Evolutionary conservation across 2,888 invertebrate genomes (phyloP), one percentile per base, ranked within the genome.

Genomic region (Lasioglossum zephyrum): DNA sequence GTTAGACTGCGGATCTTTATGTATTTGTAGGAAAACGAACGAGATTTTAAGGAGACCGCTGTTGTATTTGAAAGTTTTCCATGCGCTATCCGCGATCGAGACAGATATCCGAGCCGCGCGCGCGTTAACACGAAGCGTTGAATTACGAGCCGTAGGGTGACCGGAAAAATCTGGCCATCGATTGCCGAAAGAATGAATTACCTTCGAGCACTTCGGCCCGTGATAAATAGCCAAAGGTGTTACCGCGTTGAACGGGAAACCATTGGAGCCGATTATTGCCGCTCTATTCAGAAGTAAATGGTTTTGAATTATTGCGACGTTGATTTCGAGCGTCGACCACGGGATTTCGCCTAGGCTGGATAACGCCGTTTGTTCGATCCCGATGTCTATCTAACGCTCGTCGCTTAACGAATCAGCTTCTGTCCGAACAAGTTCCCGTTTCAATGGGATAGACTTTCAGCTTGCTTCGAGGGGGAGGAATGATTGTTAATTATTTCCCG

Each of bases 231-330:
- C 44, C 63, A 31, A 73, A 73, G 66, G 31, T 76, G 75, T 73
- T 75, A n/a, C 72, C 75, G 31, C 16, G 72, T 66, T 41, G 47
- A 36, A 74, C 74, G 9, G 63, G 41, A 78, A 72, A 75, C 74
- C 70, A 75, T 82, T 63, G 60, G 60, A 39, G 22, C 53, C 74
- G 73, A 84, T 84, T 82, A 84, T 84, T 70, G 82, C 26, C 74
- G 70, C 41, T 74, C 49, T n/a, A 82, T 82, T 26, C 82, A 74
- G 73, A 74, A 82, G 82, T 77, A 82, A 82, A 82, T 60, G 72
- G 36, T 41, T 77, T 74, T 82, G 84, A 77, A 77, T 84, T 82
- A 82, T 77, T 73, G 66, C 73, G 11, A 22, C 18, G 26, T 69
- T 82, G 73, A 82, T 82, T 77, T 49, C 39, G 57, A 53, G n/a